Base-by-base conservation (phyloP, 2,888 invertebrate species). In the Campoplex capitator region DNA sequence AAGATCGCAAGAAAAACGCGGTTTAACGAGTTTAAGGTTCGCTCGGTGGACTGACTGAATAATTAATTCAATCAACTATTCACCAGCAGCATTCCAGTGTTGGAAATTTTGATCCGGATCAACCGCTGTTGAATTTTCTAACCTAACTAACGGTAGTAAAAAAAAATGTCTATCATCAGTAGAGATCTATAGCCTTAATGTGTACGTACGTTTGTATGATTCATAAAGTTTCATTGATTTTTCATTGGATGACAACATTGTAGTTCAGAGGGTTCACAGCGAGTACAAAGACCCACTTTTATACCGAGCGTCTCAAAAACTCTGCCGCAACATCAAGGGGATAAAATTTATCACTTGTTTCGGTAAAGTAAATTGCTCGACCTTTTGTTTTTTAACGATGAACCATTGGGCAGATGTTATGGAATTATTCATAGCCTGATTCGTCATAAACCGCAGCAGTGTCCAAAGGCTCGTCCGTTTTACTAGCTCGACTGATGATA, bases 221-320 rank as follows among this genome's bases (percentile, higher is more conserved):
- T 79, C 56, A 71, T 58, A 51, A 77, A 67, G 2, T 67, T 71
- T 48, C 11, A 48, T 71, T 48, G 79, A 71, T 71, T 80, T 62
- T 62, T 35, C 23, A 51, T 48, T 13, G 23, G 51, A 71, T 35
- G 62, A 62, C 58, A 28, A 48, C 11, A 71, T 48, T 38, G 23
- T 62, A 48, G 51, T 51, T 62, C 23, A 62, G 71, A 62, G 71
- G 16, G 48, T 54, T 35, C 45, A 56, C n/a, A 62, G 32, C 23
- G 18, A 62, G 45, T 45, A 58, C 35, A 56, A 2, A 51, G 35
- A 28, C 18, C n/a, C 45, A 18, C 56, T 18, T 56, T 35, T 35
- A 38, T 71, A 74, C 54, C 4, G 58, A 58, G 32, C 16, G 6
- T 32, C 11, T 32, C 62, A 16, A 62, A 62, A 58, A 58, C 28